Evolutionary conservation across 2,888 invertebrate species (phyloP), one percentile per base, ranked within the genome.

Genomic region (Mermis nigrescens): DNA sequence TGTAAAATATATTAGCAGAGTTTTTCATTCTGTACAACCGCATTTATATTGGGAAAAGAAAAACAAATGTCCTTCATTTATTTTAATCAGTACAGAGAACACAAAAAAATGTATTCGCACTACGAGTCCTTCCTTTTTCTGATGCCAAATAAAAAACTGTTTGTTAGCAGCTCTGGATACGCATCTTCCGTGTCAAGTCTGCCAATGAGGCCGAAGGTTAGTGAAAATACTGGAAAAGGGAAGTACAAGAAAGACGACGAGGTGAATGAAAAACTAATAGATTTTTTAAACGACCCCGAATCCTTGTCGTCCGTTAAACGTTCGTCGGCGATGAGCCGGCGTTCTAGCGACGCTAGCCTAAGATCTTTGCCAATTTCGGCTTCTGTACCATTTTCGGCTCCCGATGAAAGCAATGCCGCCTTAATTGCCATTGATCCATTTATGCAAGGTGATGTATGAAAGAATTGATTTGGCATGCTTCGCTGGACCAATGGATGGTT

Each of bases 191-290:
- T 60, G 26, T 46, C 59, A 3, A 60, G 59, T 31, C 19, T n/a
- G n/a, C n/a, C n/a, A n/a, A n/a, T n/a, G n/a, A n/a, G n/a, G n/a
- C n/a, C n/a, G n/a, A n/a, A n/a, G n/a, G n/a, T n/a, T n/a, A n/a
- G n/a, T n/a, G n/a, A n/a, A n/a, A n/a, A n/a, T n/a, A n/a, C n/a
- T n/a, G n/a, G n/a, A n/a, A n/a, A n/a, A n/a, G n/a, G n/a, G n/a
- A n/a, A n/a, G n/a, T n/a, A n/a, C n/a, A n/a, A n/a, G n/a, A n/a
- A n/a, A n/a, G n/a, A n/a, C 62, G 66, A 68, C 51, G 70, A 72
- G 59, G 69, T 71, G 52, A 75, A 76, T 63, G 74, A 74, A 31
- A 74, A 75, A 26, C 64, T 76, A 48, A 73, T 76, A 66, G 74
- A 75, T 62, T 76, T 74, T 67, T 65, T 76, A 28, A 76, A 76